Percentiles rank a stretch among this genome's conserved stretches.
These are phyloP conservation scores for Jaculus jaculus DNA, from an alignment of 2,113 vertebrate genomes.

Conservation along the genomic window DNA sequence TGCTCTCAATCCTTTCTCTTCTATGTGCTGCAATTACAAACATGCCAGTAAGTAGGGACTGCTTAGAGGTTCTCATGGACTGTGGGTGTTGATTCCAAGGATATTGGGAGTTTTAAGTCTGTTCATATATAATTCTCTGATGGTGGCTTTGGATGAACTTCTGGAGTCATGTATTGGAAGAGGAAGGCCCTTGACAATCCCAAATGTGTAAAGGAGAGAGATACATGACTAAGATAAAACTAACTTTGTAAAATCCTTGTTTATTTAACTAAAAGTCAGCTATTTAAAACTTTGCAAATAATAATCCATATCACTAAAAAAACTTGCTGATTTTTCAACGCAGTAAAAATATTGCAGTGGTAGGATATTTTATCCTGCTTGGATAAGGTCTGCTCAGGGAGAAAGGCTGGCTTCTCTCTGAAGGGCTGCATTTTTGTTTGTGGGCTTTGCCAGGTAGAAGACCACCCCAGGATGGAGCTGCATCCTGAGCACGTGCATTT, in stretches of 20 bases:
- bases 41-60: neutral
- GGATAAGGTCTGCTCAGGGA: neutral
- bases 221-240: neutral
- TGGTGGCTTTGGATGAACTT: constrained; percentile 3
- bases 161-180: neutral
- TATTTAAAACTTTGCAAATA: constrained; percentile 1
- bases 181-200: neutral
- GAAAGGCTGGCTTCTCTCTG: neutral
- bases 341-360: neutral
- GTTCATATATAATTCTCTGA: neutral
- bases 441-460: constrained; percentile 23
- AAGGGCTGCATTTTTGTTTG: neutral
- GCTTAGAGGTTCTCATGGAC: neutral
- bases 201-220: neutral
- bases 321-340: neutral
- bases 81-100: neutral
- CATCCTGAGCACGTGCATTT: constrained; percentile 61
- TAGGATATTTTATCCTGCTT: neutral
- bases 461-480: constrained; percentile 10
- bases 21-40: neutral
- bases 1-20: neutral
- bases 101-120: neutral
- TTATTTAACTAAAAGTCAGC: constrained; percentile 33
- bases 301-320: constrained; percentile 20
- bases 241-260: neutral